Percentiles rank a stretch among this genome's conserved stretches.
Evolutionary conservation across 2,113 vertebrate genomes (phyloP).

Genomic region (Varanus komodoensis): DNA sequence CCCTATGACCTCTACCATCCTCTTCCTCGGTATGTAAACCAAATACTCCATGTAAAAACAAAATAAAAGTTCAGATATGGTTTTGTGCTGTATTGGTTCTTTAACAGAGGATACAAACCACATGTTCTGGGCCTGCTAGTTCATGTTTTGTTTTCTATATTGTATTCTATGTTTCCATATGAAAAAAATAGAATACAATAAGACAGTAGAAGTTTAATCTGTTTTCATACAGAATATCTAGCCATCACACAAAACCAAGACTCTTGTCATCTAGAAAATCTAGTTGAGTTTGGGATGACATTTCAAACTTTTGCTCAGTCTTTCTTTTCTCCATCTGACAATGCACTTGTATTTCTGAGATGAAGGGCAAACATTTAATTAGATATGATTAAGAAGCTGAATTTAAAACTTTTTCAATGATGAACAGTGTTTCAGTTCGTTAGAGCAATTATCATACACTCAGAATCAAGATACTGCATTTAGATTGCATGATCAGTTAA

Average conservation of each 20-base stretch:
- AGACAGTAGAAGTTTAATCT: slow-evolving; percentile 47
- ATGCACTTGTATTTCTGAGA: neutral
- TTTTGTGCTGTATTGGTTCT: neutral
- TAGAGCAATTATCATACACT: neutral
- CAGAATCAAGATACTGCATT: neutral
- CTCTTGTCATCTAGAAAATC: slow-evolving; percentile 47
- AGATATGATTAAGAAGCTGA: neutral
- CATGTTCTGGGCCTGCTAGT: slow-evolving; percentile 5
- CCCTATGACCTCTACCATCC: slow-evolving; percentile 99
- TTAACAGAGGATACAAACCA: neutral
- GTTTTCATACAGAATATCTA: slow-evolving; percentile 37
- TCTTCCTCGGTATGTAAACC: slow-evolving; percentile 91
- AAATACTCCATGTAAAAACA: slow-evolving; percentile 68
- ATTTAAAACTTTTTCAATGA: neutral
- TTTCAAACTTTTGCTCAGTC: slow-evolving; percentile 12
- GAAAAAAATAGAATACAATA: slow-evolving; percentile 1
- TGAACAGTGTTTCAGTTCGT: neutral
- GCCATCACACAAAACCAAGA: slow-evolving; percentile 28
- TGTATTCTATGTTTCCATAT: slow-evolving; percentile 45
- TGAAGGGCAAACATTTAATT: neutral
- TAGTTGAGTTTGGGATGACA: slow-evolving; percentile 37
- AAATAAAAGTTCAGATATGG: slow-evolving; percentile 8
- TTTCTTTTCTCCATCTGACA: slow-evolving; percentile 19
- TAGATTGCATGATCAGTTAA: neutral
- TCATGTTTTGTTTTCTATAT: slow-evolving; percentile 34